Percentiles rank a stretch among this genome's conserved stretches.
Conservation (phyloP, 1,140 invertebrate species). For the Brachionus asplanchnoidis region DNA sequence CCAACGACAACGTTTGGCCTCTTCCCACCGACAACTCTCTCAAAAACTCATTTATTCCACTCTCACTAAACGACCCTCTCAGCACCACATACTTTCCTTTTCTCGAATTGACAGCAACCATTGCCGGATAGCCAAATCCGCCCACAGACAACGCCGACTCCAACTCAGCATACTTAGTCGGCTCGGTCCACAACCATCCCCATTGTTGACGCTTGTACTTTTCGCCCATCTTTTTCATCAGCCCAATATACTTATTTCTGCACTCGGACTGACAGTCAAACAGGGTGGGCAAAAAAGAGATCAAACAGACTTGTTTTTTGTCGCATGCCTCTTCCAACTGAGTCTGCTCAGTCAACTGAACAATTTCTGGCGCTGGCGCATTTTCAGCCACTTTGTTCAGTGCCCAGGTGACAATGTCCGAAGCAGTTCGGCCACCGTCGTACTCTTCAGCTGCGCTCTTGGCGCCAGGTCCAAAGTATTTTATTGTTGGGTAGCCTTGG, state of each 20-base stretch:
- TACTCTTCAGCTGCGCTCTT: slow-evolving; percentile 71
- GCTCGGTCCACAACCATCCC: slow-evolving; percentile 96
- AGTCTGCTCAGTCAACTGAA: slow-evolving; percentile 61
- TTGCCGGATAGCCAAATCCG: slow-evolving; percentile 70
- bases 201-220: slow-evolving; percentile 92
- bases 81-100: slow-evolving; percentile 94
- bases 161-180: slow-evolving; percentile 72
- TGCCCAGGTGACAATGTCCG: slow-evolving; percentile 85
- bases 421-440: slow-evolving; percentile 78
- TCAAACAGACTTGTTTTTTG: slow-evolving; percentile 80
- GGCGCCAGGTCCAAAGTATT: slow-evolving; percentile 76
- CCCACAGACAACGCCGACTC: slow-evolving; percentile 89
- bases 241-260: slow-evolving; percentile 78
- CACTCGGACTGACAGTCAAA: slow-evolving; percentile 92
- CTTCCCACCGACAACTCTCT: slow-evolving; percentile 58
- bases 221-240: slow-evolving; percentile 72
- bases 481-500: slow-evolving; percentile 93
- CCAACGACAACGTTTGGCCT: neutral
- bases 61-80: slow-evolving; percentile 84
- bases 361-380: slow-evolving; percentile 80
- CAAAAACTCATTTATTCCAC: slow-evolving; percentile 89
- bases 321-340: slow-evolving; percentile 71
- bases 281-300: slow-evolving; percentile 90
- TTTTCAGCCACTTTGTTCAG: slow-evolving; percentile 77
- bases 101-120: slow-evolving; percentile 90